Percentiles rank a stretch among this genome's conserved stretches.
These are phyloP conservation scores for Smutsia gigantea DNA, from an alignment of 2,797 vertebrate species.

Conservation along the genomic window DNA sequence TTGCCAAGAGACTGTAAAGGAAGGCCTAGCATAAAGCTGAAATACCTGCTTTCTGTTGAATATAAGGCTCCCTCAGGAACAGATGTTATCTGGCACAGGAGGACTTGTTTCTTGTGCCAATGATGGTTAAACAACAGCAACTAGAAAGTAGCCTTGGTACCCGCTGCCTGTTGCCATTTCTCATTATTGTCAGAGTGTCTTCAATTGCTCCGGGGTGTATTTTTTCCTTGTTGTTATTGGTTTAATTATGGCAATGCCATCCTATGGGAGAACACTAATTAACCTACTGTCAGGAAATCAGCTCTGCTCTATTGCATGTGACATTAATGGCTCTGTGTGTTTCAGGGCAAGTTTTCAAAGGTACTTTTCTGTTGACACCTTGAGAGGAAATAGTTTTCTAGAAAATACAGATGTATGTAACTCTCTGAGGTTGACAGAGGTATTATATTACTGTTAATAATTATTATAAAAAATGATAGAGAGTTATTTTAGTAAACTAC, in stretches of 20 bases:
- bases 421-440: not conserved
- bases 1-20: not conserved
- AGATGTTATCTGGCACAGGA: not conserved
- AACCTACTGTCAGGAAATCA: slow-evolving; percentile 75
- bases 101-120: slow-evolving; percentile 52
- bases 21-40: not conserved
- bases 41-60: not conserved
- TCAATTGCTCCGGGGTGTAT: slow-evolving; percentile 47
- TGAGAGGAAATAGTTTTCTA: slow-evolving; percentile 17
- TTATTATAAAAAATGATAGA: not conserved
- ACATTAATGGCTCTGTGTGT: slow-evolving; percentile 62
- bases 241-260: slow-evolving; percentile 71
- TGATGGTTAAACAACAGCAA: slow-evolving; percentile 54
- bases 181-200: slow-evolving; percentile 69
- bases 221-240: slow-evolving; percentile 59
- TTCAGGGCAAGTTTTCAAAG: slow-evolving; percentile 47
- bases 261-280: slow-evolving; percentile 77
- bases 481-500: not conserved
- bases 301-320: slow-evolving; percentile 36
- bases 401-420: not conserved
- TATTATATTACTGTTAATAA: not conserved
- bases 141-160: slow-evolving; percentile 22
- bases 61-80: not conserved
- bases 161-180: slow-evolving; percentile 43
- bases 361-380: slow-evolving; percentile 33